These are phyloP conservation scores for Andrena dorsata DNA, from an alignment of 2,888 invertebrate genomes.

Conservation along the genomic window DNA sequence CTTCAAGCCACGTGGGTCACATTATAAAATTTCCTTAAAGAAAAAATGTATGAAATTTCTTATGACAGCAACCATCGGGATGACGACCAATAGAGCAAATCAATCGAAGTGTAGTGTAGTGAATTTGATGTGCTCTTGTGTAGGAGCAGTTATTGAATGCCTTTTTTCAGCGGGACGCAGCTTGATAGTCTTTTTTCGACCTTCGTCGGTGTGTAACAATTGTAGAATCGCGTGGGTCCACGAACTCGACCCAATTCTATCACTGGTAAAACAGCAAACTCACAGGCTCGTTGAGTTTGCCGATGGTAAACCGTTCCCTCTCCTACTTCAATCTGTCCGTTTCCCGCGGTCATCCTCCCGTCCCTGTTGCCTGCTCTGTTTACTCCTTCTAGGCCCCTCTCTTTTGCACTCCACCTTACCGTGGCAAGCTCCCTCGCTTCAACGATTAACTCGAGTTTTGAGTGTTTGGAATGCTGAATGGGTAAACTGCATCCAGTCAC, in stretches of 20 bases:
- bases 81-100: too few relatives aligned
- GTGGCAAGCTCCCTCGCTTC: slow-evolving; percentile 65
- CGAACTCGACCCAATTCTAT: slow-evolving; percentile 74
- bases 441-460: slow-evolving; percentile 80
- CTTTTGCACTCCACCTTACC: slow-evolving; percentile 31
- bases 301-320: slow-evolving; percentile 72
- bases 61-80: too few relatives aligned
- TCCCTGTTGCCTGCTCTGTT: slow-evolving; percentile 45
- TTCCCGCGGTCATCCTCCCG: slow-evolving; percentile 51
- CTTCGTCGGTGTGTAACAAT: slow-evolving; percentile 24
- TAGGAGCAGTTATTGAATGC: background rate
- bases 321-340: slow-evolving; percentile 46
- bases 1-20: too few relatives aligned
- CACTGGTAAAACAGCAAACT: slow-evolving; percentile 77
- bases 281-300: slow-evolving; percentile 73
- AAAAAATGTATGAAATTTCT: too few relatives aligned
- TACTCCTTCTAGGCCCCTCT: slow-evolving; percentile 31
- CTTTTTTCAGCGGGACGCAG: background rate
- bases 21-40: too few relatives aligned
- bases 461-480: slow-evolving; percentile 79
- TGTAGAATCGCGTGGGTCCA: slow-evolving; percentile 31
- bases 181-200: slow-evolving; percentile 18
- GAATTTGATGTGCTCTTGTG: background rate
- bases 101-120: background rate
- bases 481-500: slow-evolving; percentile 78